Conservation (phyloP, 2,113 vertebrate genomes). For the Myiozetetes cayanensis region DNA sequence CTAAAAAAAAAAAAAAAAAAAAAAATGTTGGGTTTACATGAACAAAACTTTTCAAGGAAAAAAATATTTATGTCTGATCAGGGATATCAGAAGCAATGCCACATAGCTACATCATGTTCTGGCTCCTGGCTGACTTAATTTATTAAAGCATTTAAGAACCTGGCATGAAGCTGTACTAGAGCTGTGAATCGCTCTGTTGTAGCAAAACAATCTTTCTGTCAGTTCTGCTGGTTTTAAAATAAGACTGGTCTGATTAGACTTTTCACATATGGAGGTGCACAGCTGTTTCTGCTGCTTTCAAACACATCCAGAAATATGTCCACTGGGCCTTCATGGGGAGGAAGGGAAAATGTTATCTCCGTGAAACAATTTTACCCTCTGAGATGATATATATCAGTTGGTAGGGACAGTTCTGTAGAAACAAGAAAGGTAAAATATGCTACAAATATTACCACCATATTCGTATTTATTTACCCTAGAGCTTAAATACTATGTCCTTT, state of each 20-base stretch:
- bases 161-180: not conserved
- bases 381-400: not conserved
- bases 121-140: not conserved
- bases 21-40: not conserved
- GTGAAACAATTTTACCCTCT: constrained; percentile 24
- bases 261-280: constrained; percentile 21
- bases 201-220: constrained; percentile 39
- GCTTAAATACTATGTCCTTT: not conserved
- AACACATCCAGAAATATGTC: constrained; percentile 16
- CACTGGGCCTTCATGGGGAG: not conserved
- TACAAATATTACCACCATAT: not conserved
- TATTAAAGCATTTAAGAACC: constrained; percentile 50
- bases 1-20: not conserved
- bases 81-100: constrained; percentile 7
- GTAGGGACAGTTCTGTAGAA: not conserved
- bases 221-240: constrained; percentile 16
- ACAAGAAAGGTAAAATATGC: not conserved
- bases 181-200: not conserved
- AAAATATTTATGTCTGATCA: constrained; percentile 11
- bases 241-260: constrained; percentile 16
- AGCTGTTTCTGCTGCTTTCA: constrained; percentile 38
- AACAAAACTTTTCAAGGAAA: not conserved
- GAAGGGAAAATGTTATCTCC: constrained; percentile 11
- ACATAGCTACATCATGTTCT: constrained; percentile 30
- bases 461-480: not conserved